Conservation (phyloP, 2,113 vertebrate species). For the Otolemur garnettii region DNA sequence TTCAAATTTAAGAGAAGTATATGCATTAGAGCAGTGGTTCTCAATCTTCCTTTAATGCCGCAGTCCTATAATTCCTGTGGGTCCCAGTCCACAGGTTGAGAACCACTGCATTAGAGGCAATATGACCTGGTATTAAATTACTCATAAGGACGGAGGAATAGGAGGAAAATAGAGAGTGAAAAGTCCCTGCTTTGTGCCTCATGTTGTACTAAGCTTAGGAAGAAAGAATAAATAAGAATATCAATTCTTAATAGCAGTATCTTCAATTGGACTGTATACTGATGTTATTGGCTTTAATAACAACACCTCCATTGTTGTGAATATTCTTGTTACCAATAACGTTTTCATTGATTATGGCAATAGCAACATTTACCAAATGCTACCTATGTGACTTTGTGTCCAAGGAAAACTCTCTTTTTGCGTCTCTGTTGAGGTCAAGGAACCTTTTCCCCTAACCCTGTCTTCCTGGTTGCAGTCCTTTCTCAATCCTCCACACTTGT, state of each 20-base stretch:
- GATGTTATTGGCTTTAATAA: neutral
- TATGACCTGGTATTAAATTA: neutral
- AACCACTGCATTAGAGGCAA: neutral
- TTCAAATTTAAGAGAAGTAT: slow-evolving; percentile 37
- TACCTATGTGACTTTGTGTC: neutral
- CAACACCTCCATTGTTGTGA: neutral
- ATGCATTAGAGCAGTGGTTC: neutral
- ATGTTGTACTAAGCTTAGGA: neutral
- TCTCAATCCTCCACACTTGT: neutral
- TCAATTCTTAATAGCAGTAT: slow-evolving; percentile 13
- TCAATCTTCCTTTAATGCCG: no score
- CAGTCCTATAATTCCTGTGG: no score
- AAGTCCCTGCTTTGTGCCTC: neutral
- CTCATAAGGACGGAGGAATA: neutral
- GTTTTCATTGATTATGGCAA: slow-evolving; percentile 17
- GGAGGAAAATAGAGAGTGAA: neutral
- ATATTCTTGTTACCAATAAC: neutral
- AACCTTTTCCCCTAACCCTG: neutral
- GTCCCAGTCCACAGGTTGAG: no score
- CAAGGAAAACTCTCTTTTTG: neutral
- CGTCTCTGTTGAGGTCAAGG: neutral
- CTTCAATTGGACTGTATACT: neutral
- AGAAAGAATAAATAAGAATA: slow-evolving; percentile 8
- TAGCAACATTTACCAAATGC: neutral
- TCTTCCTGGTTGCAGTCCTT: neutral